These are phyloP conservation scores for Ectemnius continuus DNA, from an alignment of 2,888 invertebrate species.

Conservation along the genomic window DNA sequence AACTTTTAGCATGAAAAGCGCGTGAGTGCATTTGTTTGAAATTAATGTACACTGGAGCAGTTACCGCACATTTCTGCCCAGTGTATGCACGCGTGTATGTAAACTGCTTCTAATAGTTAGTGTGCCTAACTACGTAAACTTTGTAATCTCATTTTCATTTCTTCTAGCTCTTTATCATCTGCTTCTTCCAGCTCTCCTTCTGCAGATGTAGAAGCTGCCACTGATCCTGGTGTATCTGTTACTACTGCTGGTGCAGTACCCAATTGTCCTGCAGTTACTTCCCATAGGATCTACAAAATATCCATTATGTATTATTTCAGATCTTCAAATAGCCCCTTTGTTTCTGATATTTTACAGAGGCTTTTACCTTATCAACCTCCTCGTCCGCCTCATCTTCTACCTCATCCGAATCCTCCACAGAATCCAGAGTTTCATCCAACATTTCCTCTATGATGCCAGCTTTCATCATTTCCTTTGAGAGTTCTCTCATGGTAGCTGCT, in stretches of 20 bases:
- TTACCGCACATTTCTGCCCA: not conserved
- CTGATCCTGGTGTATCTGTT: slow-evolving; percentile 82
- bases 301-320: not conserved
- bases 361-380: slow-evolving; percentile 91
- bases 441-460: slow-evolving; percentile 99
- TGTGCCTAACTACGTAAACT: slow-evolving; percentile 88
- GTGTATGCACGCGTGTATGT: slow-evolving; percentile 20
- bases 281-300: slow-evolving; percentile 85
- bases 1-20: not conserved
- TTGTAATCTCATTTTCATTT: slow-evolving; percentile 93
- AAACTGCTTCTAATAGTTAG: slow-evolving; percentile 31
- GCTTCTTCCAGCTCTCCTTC: slow-evolving; percentile 83
- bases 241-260: slow-evolving; percentile 94
- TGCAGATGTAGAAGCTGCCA: slow-evolving; percentile 80
- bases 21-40: not conserved
- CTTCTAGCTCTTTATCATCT: slow-evolving; percentile 90
- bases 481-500: slow-evolving; percentile 96
- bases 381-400: slow-evolving; percentile 97
- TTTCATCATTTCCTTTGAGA: slow-evolving; percentile 99
- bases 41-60: not conserved
- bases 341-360: no score
- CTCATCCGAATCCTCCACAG: slow-evolving; percentile 94
- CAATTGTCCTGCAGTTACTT: slow-evolving; percentile 93
- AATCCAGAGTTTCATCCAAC: slow-evolving; percentile 98
- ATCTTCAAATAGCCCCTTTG: no score